These are phyloP conservation scores for Pseudotriccus pelzelni DNA, from an alignment of 2,797 vertebrate genomes.

Conservation along the genomic window DNA sequence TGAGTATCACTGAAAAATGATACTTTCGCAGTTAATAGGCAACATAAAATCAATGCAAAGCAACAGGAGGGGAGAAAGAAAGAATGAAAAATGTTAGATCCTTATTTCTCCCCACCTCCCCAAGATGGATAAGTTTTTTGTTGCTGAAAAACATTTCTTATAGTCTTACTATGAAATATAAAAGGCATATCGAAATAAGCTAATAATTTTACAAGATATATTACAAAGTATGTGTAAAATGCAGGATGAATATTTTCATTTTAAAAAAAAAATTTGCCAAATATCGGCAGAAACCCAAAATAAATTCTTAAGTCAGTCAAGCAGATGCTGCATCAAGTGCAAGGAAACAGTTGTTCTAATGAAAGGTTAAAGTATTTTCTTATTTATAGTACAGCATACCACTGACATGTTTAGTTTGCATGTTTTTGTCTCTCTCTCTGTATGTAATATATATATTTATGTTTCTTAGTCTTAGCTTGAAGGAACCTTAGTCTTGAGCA, in stretches of 20 bases:
- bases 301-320: constrained; percentile 32
- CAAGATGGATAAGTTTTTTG: neutral
- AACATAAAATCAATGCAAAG: neutral
- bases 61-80: fast-evolving
- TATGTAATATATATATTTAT: neutral
- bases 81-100: neutral
- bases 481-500: neutral
- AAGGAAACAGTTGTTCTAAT: constrained; percentile 16
- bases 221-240: neutral
- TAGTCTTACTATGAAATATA: neutral
- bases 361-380: constrained; percentile 17
- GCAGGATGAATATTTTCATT: neutral
- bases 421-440: neutral
- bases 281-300: constrained; percentile 8
- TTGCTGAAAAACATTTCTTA: neutral
- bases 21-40: neutral
- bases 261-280: neutral
- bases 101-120: neutral
- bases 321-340: constrained; percentile 18
- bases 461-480: neutral
- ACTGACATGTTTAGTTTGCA: neutral
- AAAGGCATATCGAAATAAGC: neutral
- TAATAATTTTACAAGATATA: neutral
- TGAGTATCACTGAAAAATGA: neutral
- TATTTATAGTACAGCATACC: constrained; percentile 39